Base-by-base conservation (phyloP, 2,797 vertebrate genomes). In the Syndactyla subalaris region DNA sequence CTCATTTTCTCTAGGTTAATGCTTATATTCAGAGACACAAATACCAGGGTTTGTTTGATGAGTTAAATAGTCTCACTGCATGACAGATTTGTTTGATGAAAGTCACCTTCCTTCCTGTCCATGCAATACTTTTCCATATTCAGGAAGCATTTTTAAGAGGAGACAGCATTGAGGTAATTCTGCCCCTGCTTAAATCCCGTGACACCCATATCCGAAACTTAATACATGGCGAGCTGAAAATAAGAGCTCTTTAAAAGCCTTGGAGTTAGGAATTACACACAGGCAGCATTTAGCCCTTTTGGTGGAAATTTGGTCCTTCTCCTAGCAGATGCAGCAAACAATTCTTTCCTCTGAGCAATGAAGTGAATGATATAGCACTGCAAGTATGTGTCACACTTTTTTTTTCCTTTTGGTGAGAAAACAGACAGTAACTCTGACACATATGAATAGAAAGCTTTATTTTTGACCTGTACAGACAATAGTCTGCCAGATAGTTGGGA, bases 1-100 rank as follows among this genome's bases (percentile, higher is more conserved):
- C 73, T 90, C 85, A 43, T 73, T 96, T 93, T 45, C 84, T 73
- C 67, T 74, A 49, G 30, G 63, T 93, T 94, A 95, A 87, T 81
- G 89, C 76, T 82, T 67, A 84, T 88, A 88, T 93, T 95, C 87
- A 96, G 76, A 86, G 43, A 62, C 70, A 89, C 34, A 81, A 88
- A 88, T 83, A 66, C 79, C 59, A 87, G 61, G 38, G 61, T 76
- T 95, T 51, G 57, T 89, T 93, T 79, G 88, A 94, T 95, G 90
- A 96, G 86, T 91, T 91, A 88, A 93, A 93, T 93, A 92, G 86
- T 83, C 92, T 74, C 86, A 36, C 72, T 87, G 88, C 93, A 83
- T 91, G 93, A 97, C 94, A 97, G 92, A 97, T 96, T 85, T 85
- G 88, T 85, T 93, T 93, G 94, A 97, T 96, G 95, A 96, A 97